These are phyloP conservation scores for Bombyx mori DNA, from an alignment of 1,140 invertebrate genomes.

Conservation along the genomic window ASM3026992v2 NC_085115.1:908501-909000, in stretches of 20 bases:
- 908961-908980: too few relatives aligned
- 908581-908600: too few relatives aligned
- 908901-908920: conserved; percentile 26
- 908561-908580: too few relatives aligned
- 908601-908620: too few relatives aligned
- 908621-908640: not conserved
- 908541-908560: too few relatives aligned
- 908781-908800: conserved; percentile 61
- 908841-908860: conserved; percentile 79
- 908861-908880: conserved; percentile 70
- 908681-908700: conserved; percentile 19
- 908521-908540: too few relatives aligned
- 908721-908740: conserved; percentile 57
- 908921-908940: too few relatives aligned
- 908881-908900: conserved; percentile 55
- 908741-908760: conserved; percentile 65
- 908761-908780: conserved; percentile 64
- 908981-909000: too few relatives aligned
- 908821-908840: conserved; percentile 75
- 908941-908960: too few relatives aligned
- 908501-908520: too few relatives aligned
- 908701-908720: conserved; percentile 60
- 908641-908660: not conserved
- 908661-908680: not conserved
- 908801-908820: conserved; percentile 67